Evolutionary conservation across 1,140 invertebrate genomes (phyloP).

Genomic region (Drosophila saltans): DNA sequence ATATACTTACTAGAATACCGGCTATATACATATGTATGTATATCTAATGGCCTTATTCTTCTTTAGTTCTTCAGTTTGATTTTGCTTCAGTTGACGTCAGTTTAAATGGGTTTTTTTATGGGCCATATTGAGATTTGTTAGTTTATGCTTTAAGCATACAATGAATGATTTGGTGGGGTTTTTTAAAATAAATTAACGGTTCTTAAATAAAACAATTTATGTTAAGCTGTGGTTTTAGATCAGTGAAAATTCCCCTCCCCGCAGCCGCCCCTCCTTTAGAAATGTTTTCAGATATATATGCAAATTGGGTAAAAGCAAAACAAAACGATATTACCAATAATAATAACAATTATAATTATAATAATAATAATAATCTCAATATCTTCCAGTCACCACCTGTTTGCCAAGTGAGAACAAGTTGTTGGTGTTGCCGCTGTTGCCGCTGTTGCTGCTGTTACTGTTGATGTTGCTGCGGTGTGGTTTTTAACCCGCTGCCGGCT

Average conservation of each 20-base stretch:
- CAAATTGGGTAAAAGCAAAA: slow-evolving; percentile 9
- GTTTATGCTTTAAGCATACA: background rate
- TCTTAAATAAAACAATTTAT: background rate
- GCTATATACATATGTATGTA: too few relatives aligned
- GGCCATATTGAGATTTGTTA: background rate
- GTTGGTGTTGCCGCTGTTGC: background rate
- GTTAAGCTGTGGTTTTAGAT: background rate
- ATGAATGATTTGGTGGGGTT: background rate
- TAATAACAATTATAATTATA: background rate
- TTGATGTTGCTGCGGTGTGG: background rate
- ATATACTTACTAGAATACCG: too few relatives aligned
- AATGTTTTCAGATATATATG: background rate
- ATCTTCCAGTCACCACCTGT: slow-evolving; percentile 10
- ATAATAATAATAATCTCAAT: slow-evolving; percentile 6
- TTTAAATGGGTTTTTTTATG: background rate
- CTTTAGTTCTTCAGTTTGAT: too few relatives aligned
- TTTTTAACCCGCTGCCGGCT: slow-evolving; percentile 16
- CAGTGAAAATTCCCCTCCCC: background rate
- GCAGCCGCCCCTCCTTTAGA: background rate
- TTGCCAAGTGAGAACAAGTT: slow-evolving; percentile 19
- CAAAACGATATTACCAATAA: slow-evolving; percentile 8
- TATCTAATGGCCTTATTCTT: too few relatives aligned
- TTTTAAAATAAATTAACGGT: slow-evolving; percentile 4
- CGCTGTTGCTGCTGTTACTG: background rate
- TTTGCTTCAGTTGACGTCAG: background rate